Conservation (phyloP, 1,140 invertebrate genomes). For the Macrosteles quadrilineatus region DNA sequence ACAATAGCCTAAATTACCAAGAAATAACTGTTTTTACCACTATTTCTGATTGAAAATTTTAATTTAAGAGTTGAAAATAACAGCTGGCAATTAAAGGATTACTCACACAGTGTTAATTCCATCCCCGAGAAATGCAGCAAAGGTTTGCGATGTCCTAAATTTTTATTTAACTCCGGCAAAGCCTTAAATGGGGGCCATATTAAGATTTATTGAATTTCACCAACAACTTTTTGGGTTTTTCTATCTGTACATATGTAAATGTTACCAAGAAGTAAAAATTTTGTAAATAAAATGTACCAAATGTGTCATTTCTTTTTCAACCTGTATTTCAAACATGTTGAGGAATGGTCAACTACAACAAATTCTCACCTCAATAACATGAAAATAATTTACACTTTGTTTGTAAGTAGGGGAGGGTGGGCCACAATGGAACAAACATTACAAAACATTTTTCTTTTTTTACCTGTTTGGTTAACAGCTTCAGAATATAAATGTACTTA, state of each 20-base stretch:
- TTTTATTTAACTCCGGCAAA: background rate
- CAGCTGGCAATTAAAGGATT: background rate
- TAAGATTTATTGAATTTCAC: background rate
- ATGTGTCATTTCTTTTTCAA: background rate
- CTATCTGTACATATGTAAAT: too few relatives aligned
- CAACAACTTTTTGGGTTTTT: background rate
- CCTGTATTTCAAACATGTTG: too few relatives aligned
- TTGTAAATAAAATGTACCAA: background rate
- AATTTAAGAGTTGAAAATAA: background rate
- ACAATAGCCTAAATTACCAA: background rate
- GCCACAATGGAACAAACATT: too few relatives aligned
- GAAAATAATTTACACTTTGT: too few relatives aligned
- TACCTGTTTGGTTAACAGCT: too few relatives aligned
- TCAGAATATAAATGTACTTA: too few relatives aligned
- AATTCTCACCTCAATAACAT: too few relatives aligned
- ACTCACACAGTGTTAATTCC: background rate
- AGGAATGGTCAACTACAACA: too few relatives aligned
- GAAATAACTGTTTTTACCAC: background rate
- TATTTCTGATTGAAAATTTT: background rate
- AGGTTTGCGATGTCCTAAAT: background rate
- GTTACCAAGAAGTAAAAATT: background rate
- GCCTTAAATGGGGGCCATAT: background rate
- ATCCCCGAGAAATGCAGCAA: too few relatives aligned
- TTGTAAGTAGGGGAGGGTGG: too few relatives aligned
- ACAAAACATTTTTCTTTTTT: too few relatives aligned